Evolutionary conservation across 2,888 invertebrate species (phyloP).

Genomic region (Serripes groenlandicus): DNA sequence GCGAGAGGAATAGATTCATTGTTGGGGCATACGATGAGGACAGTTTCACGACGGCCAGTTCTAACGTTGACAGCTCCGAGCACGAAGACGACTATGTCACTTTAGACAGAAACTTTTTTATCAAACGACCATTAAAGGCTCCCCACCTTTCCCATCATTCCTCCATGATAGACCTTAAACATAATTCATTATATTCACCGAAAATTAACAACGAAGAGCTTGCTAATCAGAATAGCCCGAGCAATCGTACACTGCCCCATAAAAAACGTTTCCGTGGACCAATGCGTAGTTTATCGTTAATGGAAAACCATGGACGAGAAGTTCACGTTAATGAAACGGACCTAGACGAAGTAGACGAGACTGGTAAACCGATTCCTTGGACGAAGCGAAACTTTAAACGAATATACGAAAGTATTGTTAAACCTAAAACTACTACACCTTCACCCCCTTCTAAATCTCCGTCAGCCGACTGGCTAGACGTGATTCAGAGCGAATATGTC

Average conservation of each 20-base stretch:
- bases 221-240: conserved; percentile 28
- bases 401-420: conserved; percentile 72
- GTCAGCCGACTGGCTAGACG: conserved; percentile 40
- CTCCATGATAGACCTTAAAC: conserved; percentile 72
- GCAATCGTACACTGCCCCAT: conserved; percentile 50
- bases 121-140: conserved; percentile 48
- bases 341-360: conserved; percentile 57
- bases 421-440: conserved; percentile 30
- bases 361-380: conserved; percentile 58
- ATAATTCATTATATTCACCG: conserved; percentile 65
- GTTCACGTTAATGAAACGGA: conserved; percentile 59
- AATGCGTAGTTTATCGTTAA: conserved; percentile 58
- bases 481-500: conserved; percentile 62
- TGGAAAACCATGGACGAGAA: conserved; percentile 12
- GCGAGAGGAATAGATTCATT: conserved; percentile 58
- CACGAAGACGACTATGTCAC: conserved; percentile 75
- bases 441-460: conserved; percentile 17
- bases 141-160: conserved; percentile 64
- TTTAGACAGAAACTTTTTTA: conserved; percentile 71
- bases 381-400: conserved; percentile 69
- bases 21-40: conserved; percentile 62
- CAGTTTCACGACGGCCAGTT: conserved; percentile 66
- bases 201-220: conserved; percentile 62
- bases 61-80: conserved; percentile 68
- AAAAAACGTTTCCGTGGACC: conserved; percentile 51